phyloP scores from a whole-genome alignment of 1,140 invertebrate genomes.

The Euborellia annulipes region DNA sequence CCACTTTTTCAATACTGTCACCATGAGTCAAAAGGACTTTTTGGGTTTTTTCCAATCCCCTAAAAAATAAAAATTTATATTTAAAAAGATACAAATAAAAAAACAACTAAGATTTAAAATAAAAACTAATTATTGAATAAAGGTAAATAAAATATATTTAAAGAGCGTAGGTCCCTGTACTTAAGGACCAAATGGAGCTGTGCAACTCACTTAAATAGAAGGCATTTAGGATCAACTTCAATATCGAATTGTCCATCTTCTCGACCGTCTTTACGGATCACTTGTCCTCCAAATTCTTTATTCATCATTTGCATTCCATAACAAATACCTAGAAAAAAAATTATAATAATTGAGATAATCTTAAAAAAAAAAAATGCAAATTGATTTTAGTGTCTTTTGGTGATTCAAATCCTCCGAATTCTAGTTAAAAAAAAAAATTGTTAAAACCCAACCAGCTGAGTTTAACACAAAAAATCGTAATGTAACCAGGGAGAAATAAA shows the following conservation, averaged over 20 bases:
- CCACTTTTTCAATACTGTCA: constrained; percentile 84
- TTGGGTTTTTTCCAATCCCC: constrained; percentile 72
- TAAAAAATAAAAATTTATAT: constrained; percentile 27
- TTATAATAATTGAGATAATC: not conserved
- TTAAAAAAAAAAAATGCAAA: too few species aligned
- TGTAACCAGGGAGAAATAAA: too few species aligned
- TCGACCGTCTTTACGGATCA: constrained; percentile 65
- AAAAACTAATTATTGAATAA: not conserved
- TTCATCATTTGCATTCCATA: constrained; percentile 99
- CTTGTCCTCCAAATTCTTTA: constrained; percentile 92
- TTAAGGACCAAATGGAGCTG: too few species aligned
- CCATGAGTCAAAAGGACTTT: constrained; percentile 91
- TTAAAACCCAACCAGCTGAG: too few species aligned
- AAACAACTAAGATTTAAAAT: not conserved
- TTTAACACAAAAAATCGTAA: too few species aligned
- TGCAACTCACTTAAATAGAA: constrained; percentile 89
- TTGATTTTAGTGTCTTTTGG: too few species aligned
- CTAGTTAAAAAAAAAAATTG: too few species aligned
- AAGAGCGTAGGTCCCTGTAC: too few species aligned
- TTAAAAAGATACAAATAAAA: not conserved
- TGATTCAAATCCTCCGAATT: too few species aligned
- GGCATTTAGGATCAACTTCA: constrained; percentile 74
- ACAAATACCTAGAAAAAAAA: constrained; percentile 60
- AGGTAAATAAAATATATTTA: too few species aligned
- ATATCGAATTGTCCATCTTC: constrained; percentile 93